Percentiles rank a stretch among this genome's conserved stretches.
Evolutionary conservation across 2,888 invertebrate species (phyloP).

Genomic region (Eremobia ochroleuca): DNA sequence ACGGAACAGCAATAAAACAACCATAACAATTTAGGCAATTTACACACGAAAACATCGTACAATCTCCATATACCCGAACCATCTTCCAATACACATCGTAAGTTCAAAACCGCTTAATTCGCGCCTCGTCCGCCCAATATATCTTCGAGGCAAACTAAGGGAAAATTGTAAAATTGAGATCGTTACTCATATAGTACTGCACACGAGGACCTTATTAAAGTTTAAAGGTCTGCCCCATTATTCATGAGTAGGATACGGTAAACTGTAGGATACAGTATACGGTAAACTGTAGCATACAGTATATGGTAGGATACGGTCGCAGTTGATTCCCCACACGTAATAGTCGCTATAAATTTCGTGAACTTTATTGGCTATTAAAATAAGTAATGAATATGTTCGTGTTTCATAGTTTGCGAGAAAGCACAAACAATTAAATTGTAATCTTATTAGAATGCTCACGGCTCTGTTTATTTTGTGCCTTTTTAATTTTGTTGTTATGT

Average conservation of each 20-base stretch:
- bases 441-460: slow-evolving; percentile 28
- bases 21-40: slow-evolving; percentile 14
- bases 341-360: slow-evolving; percentile 86
- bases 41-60: neutral
- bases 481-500: slow-evolving; percentile 13
- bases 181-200: slow-evolving; percentile 77
- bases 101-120: slow-evolving; percentile 70
- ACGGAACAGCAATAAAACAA: slow-evolving; percentile 19
- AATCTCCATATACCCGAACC: neutral
- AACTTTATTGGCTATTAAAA: slow-evolving; percentile 90
- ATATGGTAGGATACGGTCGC: slow-evolving; percentile 73
- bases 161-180: slow-evolving; percentile 80
- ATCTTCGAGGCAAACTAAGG: slow-evolving; percentile 72
- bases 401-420: slow-evolving; percentile 43
- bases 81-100: slow-evolving; percentile 11
- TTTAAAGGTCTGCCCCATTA: slow-evolving; percentile 85
- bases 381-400: slow-evolving; percentile 87
- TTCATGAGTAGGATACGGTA: slow-evolving; percentile 79
- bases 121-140: slow-evolving; percentile 68
- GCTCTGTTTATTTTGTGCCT: slow-evolving; percentile 20
- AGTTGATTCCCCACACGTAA: slow-evolving; percentile 87
- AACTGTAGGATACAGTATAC: slow-evolving; percentile 71
- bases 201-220: slow-evolving; percentile 85
- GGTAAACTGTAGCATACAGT: slow-evolving; percentile 69
- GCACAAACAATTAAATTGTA: slow-evolving; percentile 49